Conservation (phyloP, 2,888 invertebrate species). For the Frankliniella intonsa region DNA sequence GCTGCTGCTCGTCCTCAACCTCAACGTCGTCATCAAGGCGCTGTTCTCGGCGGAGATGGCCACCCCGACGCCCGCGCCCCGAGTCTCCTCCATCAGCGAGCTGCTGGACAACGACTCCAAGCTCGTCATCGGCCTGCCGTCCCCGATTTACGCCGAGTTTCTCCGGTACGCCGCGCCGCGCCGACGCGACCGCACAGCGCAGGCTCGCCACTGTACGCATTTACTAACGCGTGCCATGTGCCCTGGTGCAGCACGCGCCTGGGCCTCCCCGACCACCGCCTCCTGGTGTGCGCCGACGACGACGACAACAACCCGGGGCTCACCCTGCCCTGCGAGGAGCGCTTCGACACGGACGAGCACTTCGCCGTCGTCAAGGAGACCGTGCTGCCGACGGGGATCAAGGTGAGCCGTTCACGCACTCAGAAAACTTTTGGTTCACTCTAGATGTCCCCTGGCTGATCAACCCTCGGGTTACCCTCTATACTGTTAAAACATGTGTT, state of each 20-base stretch:
- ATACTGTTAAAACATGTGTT: too few relatives aligned
- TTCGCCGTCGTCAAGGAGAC: neutral
- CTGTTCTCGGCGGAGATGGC: neutral
- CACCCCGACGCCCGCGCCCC: neutral
- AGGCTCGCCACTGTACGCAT: neutral
- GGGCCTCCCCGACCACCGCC: neutral
- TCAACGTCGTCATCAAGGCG: neutral
- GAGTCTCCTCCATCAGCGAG: neutral
- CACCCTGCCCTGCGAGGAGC: neutral
- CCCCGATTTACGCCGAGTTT: neutral
- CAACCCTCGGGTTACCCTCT: too few relatives aligned
- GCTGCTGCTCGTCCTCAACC: neutral
- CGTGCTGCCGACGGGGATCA: neutral
- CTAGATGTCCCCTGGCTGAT: neutral
- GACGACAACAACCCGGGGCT: neutral
- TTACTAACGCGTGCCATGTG: neutral
- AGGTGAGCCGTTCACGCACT: too few relatives aligned
- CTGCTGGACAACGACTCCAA: neutral
- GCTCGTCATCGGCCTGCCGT: neutral
- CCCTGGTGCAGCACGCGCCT: neutral
- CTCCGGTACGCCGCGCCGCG: neutral
- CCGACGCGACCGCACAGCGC: neutral
- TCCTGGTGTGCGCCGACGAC: neutral
- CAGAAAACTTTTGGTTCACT: too few relatives aligned
- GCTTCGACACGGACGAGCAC: neutral